Conservation (phyloP, 2,113 vertebrate genomes). For the Gorsachius goisagi region DNA sequence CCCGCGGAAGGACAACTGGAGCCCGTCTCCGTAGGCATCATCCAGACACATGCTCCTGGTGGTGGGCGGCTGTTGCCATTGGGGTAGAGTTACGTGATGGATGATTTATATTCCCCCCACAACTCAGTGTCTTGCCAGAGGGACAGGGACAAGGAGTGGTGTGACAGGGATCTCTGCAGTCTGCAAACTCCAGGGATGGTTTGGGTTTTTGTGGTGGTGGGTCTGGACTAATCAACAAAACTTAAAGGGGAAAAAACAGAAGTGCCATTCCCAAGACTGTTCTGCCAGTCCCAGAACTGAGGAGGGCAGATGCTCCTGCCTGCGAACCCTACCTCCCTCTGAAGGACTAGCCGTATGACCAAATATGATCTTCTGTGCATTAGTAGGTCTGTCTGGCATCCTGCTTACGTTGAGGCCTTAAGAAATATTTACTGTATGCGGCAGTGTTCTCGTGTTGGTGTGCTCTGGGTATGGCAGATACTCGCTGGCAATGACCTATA, state of each 20-base stretch:
- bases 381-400: neutral
- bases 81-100: accelerated
- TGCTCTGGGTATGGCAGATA: neutral
- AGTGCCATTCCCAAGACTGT: neutral
- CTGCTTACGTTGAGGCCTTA: neutral
- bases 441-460: neutral
- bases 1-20: neutral
- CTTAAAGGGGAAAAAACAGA: neutral
- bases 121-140: neutral
- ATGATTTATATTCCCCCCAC: neutral
- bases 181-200: neutral
- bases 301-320: neutral
- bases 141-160: neutral
- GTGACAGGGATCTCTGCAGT: neutral
- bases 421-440: neutral
- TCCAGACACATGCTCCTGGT: accelerated
- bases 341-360: neutral
- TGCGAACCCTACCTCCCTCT: neutral
- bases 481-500: neutral
- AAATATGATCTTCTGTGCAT: neutral
- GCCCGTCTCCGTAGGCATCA: neutral
- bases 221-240: neutral
- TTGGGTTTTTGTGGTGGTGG: neutral
- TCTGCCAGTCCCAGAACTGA: neutral
- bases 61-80: neutral